Base-by-base conservation (phyloP, 1,140 invertebrate species). In the Sweltsa coloradensis region DNA sequence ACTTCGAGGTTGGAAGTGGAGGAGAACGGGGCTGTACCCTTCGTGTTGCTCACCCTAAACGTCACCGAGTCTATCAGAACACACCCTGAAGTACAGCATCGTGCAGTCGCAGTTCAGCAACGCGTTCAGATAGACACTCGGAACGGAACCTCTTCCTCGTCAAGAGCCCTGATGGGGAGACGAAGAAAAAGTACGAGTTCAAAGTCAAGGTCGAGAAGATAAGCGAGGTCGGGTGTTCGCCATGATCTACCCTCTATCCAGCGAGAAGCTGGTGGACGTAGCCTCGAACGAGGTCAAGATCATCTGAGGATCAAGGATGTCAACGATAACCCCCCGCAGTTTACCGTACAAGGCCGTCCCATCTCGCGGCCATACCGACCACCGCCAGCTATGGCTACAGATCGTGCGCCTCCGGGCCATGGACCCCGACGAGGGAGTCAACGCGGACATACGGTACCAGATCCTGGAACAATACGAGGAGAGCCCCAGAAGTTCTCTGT, bases 321-420 rank as follows among this genome's bases (percentile, higher is more conserved):
- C 3, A 90, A 90, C 57, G 85, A 90, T 57, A 89, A 89, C 60
- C 63, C 78, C 3, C 86, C 86, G 0, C 73, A 73, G 52, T 90
- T 90, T 62, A 71, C 70, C 3, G 47, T 54, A 16, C 49, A 54
- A 39, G 83, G 81, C 9, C 65, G 78, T 41, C 84, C 85, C 0
- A 75, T 88, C 34, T 89, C 0, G 81, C 85, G 0, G 85, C 85
- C 11, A 77, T 89, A 48, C 83, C 85, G 1, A 75, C 83, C 0
- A 79, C 79, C 41, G 84, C 81, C 6, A 75, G 74, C 50, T 89
- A 85, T 59, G 85, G 85, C 2, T 84, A 87, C 58, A 83, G 55
- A 79, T 89, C 29, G 72, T 85, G n/a, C n/a, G n/a, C n/a, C 58
- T 57, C 21, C 53, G 84, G 73, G 87, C 86, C 1, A 69, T 62